Conservation (phyloP, 2,113 vertebrate species). For the Verasper variegatus region DNA sequence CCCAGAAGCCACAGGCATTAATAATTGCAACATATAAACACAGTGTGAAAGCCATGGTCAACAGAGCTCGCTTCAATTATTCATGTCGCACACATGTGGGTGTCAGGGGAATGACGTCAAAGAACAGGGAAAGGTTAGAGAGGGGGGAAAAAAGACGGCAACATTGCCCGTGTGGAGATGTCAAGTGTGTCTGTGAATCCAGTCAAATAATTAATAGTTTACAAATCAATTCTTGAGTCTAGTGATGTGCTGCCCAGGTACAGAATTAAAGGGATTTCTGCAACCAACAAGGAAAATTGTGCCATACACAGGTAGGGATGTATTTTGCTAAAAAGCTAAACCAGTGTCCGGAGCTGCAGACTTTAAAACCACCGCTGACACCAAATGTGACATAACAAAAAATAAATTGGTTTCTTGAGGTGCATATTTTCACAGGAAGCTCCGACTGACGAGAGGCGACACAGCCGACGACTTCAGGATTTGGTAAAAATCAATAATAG, state of each 20-base stretch:
- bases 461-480: too few species aligned
- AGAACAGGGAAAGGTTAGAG: background rate
- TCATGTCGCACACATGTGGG: constrained; percentile 16
- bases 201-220: background rate
- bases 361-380: background rate
- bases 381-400: background rate
- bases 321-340: too few species aligned
- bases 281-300: too few species aligned
- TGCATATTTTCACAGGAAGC: too few species aligned
- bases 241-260: background rate
- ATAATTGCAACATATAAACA: constrained; percentile 9
- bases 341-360: background rate
- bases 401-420: too few species aligned
- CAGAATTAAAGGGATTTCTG: background rate
- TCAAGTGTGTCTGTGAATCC: background rate
- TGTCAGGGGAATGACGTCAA: background rate
- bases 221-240: background rate
- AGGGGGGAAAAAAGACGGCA: background rate
- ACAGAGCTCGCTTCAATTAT: constrained; percentile 14
- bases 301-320: too few species aligned
- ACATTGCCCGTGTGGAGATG: background rate
- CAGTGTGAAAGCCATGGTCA: background rate
- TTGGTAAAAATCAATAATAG: too few species aligned
- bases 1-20: background rate
- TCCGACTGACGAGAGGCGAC: background rate